These are phyloP conservation scores for Ornithorhynchus anatinus DNA, from an alignment of 2,113 vertebrate species.

Conservation along the genomic window DNA sequence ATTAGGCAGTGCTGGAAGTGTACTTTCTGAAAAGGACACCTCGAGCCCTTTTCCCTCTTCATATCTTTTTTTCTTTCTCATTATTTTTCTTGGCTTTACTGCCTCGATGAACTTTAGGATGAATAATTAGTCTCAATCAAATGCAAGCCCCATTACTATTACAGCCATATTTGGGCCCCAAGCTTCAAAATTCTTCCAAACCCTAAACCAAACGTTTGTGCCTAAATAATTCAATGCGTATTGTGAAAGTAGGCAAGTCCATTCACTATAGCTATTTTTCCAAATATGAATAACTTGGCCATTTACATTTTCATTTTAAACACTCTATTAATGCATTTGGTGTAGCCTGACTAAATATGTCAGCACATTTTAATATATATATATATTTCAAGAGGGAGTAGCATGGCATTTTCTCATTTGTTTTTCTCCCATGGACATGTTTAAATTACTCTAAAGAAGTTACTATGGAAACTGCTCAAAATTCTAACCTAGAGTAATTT, in stretches of 20 bases:
- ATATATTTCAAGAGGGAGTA: slow-evolving; percentile 1
- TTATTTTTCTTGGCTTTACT: background rate
- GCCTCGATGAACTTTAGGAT: background rate
- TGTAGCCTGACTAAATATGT: background rate
- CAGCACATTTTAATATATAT: slow-evolving; percentile 6
- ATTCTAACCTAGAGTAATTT: background rate
- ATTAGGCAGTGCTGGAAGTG: background rate
- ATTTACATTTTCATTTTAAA: background rate
- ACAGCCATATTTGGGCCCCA: background rate
- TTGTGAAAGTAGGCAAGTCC: background rate
- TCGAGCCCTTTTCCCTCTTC: background rate
- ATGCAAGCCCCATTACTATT: too few species aligned
- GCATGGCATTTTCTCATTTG: slow-evolving; percentile 3
- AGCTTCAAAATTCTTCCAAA: background rate
- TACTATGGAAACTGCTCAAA: slow-evolving; percentile 32
- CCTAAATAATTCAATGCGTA: background rate
- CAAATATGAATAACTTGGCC: background rate
- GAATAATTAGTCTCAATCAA: too few species aligned
- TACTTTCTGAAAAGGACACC: background rate
- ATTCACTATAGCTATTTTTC: background rate
- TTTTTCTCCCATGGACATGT: slow-evolving; percentile 30
- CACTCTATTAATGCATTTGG: background rate
- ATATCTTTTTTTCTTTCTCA: background rate
- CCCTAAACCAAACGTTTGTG: background rate
- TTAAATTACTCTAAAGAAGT: slow-evolving; percentile 30